These are phyloP conservation scores for Coreius guichenoti DNA, from an alignment of 2,797 vertebrate species.

Conservation along the genomic window DNA sequence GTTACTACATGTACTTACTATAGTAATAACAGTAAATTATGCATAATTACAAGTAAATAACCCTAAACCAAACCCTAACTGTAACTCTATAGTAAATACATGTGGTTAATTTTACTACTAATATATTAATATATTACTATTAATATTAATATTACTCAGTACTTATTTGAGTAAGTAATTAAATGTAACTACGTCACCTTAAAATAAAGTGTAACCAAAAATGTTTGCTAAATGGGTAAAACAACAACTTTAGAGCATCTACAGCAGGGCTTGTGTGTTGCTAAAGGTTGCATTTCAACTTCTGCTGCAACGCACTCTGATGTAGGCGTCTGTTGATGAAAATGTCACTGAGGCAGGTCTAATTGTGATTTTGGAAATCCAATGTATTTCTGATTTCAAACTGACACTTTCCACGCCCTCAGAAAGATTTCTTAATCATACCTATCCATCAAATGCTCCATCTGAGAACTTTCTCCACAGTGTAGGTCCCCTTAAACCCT, in stretches of 20 bases:
- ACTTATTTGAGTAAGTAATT: no score
- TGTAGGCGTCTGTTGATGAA: background rate
- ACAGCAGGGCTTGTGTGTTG: background rate
- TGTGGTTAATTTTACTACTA: background rate
- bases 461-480: background rate
- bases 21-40: no score
- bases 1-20: no score
- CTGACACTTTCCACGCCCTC: background rate
- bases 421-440: constrained; percentile 18
- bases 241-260: background rate
- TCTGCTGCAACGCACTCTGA: background rate
- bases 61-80: no score
- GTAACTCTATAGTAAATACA: background rate
- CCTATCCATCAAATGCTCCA: background rate
- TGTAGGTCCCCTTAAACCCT: background rate
- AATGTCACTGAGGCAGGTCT: background rate
- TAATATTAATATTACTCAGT: background rate
- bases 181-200: background rate
- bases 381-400: constrained; percentile 1
- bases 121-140: background rate
- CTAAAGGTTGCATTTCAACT: background rate
- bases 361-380: background rate
- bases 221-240: background rate
- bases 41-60: no score
- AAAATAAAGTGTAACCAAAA: background rate